Conservation (phyloP, 1,140 invertebrate species). For the Cotesia chilonis region DNA sequence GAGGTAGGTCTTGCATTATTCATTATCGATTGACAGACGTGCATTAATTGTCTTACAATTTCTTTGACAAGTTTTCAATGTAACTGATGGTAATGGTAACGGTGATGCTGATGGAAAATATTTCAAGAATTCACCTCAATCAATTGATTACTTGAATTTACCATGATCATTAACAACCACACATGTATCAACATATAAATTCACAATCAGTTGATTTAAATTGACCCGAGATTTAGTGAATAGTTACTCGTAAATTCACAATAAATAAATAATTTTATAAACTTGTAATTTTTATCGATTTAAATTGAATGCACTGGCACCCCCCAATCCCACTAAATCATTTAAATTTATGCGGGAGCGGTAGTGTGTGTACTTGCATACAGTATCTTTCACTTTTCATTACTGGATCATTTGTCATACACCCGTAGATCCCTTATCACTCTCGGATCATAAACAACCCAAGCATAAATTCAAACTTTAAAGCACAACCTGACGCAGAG, state of each 20-base stretch:
- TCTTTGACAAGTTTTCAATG: not conserved
- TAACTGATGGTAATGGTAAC: too few relatives aligned
- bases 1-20: conserved; percentile 38
- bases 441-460: conserved; percentile 67
- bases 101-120: too few relatives aligned
- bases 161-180: too few relatives aligned
- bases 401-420: conserved; percentile 67
- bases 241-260: not conserved
- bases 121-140: conserved; percentile 4
- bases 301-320: conserved; percentile 55
- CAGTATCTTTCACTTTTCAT: conserved; percentile 69
- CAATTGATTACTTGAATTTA: not conserved
- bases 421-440: conserved; percentile 66
- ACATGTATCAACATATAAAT: not conserved
- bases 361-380: conserved; percentile 40
- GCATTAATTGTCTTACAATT: not conserved
- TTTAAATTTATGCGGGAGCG: conserved; percentile 65
- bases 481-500: conserved; percentile 65
- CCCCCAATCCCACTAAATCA: conserved; percentile 64
- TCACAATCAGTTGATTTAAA: not conserved
- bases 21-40: not conserved
- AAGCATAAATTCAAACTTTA: conserved; percentile 67
- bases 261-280: conserved; percentile 34
- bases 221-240: conserved; percentile 4
- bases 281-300: conserved; percentile 58